phyloP scores from a whole-genome alignment of 2,797 vertebrate genomes.

The Coreius guichenoti region DNA sequence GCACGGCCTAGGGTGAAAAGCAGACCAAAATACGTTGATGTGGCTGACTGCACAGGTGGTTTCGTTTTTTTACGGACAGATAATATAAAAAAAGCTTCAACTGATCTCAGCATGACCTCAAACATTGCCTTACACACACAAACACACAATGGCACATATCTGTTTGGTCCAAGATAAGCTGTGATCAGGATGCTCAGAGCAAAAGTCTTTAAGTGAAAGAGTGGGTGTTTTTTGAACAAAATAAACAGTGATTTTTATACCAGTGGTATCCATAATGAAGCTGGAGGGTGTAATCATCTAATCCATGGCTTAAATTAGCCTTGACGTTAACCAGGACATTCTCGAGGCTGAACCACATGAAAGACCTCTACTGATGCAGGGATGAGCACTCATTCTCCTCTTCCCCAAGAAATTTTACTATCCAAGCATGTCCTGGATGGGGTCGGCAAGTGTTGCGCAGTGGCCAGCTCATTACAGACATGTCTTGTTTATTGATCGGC shows the following conservation, averaged over 20 bases:
- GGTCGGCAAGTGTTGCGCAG: constrained; percentile 57
- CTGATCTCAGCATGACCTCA: constrained; percentile 52
- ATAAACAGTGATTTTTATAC: constrained; percentile 46
- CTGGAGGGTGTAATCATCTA: constrained; percentile 41
- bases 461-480: constrained; percentile 52
- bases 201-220: constrained; percentile 49
- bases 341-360: constrained; percentile 51
- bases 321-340: constrained; percentile 48
- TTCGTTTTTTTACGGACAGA: constrained; percentile 26
- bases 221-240: constrained; percentile 48
- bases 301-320: constrained; percentile 33
- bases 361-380: constrained; percentile 65
- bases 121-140: constrained; percentile 40
- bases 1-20: neutral
- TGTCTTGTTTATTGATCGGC: constrained; percentile 59
- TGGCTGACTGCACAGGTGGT: constrained; percentile 31
- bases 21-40: constrained; percentile 10
- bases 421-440: constrained; percentile 51
- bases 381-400: constrained; percentile 58
- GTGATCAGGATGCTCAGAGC: constrained; percentile 46
- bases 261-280: constrained; percentile 32
- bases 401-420: constrained; percentile 52
- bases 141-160: constrained; percentile 33
- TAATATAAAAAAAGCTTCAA: constrained; percentile 43
- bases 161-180: constrained; percentile 42